These are phyloP conservation scores for Proterorhinus semilunaris DNA, from an alignment of 2,113 vertebrate genomes.

Conservation along the genomic window DNA sequence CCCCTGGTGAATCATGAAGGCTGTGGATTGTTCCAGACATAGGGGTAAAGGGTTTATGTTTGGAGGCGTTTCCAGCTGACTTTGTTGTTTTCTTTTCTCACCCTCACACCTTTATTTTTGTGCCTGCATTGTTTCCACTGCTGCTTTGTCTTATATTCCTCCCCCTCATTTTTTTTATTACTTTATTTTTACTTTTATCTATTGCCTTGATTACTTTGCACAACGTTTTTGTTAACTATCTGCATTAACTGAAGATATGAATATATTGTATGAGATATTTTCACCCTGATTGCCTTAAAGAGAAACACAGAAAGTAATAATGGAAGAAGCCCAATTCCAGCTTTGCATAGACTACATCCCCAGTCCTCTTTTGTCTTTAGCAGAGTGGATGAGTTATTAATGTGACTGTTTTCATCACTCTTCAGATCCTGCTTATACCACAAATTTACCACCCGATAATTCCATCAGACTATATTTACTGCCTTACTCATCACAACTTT, in stretches of 20 bases:
- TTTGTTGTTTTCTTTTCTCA: constrained; percentile 26
- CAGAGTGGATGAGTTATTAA: neutral
- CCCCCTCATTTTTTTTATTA: constrained; percentile 3
- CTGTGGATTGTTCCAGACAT: constrained; percentile 61
- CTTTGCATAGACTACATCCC: neutral
- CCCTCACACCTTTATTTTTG: constrained; percentile 58
- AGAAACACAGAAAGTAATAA: constrained; percentile 13
- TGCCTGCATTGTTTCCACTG: constrained; percentile 57
- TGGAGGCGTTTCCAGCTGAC: constrained; percentile 60
- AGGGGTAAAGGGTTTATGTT: constrained; percentile 33
- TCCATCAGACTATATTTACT: neutral
- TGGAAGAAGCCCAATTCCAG: neutral
- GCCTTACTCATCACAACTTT: constrained; percentile 25
- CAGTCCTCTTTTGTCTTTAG: constrained; percentile 5
- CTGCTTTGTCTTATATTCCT: constrained; percentile 41
- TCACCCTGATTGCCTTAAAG: constrained; percentile 73
- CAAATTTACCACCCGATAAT: constrained; percentile 7
- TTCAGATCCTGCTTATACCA: constrained; percentile 29
- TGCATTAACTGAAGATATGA: constrained; percentile 25
- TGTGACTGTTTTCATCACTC: constrained; percentile 12
- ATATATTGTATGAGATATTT: constrained; percentile 14
- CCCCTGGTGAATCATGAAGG: constrained; percentile 26
- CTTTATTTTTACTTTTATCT: constrained; percentile 13
- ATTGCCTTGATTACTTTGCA: constrained; percentile 40
- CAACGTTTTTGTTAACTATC: constrained; percentile 13